phyloP scores from a whole-genome alignment of 2,888 invertebrate species.

The Agrochola lychnidis region DNA sequence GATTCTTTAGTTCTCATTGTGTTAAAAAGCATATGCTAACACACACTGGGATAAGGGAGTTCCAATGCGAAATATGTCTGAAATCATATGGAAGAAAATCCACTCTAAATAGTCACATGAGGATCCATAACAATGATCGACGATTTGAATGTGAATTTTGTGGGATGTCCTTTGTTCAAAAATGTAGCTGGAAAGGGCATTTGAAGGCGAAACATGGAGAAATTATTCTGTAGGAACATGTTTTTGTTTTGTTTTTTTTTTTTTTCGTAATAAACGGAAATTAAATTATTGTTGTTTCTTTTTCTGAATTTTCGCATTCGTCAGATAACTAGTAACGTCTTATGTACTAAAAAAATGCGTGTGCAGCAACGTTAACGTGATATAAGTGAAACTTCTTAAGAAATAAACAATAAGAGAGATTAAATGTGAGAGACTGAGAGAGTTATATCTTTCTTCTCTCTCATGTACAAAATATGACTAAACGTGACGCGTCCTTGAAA shows the following conservation, averaged over 20 bases:
- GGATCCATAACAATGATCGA: slow-evolving; percentile 73
- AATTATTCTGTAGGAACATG: neutral
- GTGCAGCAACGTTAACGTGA: no score
- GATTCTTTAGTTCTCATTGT: slow-evolving; percentile 66
- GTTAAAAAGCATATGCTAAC: slow-evolving; percentile 80
- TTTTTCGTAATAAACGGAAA: neutral
- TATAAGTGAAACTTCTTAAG: no score
- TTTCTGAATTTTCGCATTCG: neutral
- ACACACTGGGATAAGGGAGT: slow-evolving; percentile 83
- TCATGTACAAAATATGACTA: no score
- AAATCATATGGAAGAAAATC: slow-evolving; percentile 76
- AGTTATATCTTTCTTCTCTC: no score
- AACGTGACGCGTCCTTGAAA: no score
- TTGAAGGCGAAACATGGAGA: slow-evolving; percentile 71
- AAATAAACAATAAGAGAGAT: no score
- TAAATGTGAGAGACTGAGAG: no score
- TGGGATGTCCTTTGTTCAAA: slow-evolving; percentile 68
- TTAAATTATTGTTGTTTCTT: neutral
- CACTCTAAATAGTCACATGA: slow-evolving; percentile 77
- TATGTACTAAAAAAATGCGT: neutral
- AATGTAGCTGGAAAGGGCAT: slow-evolving; percentile 70
- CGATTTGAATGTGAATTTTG: slow-evolving; percentile 68
- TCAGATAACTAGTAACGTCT: neutral
- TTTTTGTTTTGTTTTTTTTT: neutral
- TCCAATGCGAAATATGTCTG: slow-evolving; percentile 77